Percentiles rank a stretch among this genome's conserved stretches.
These are phyloP conservation scores for Scaeva pyrastri DNA, from an alignment of 2,888 invertebrate species.

Conservation along the genomic window DNA sequence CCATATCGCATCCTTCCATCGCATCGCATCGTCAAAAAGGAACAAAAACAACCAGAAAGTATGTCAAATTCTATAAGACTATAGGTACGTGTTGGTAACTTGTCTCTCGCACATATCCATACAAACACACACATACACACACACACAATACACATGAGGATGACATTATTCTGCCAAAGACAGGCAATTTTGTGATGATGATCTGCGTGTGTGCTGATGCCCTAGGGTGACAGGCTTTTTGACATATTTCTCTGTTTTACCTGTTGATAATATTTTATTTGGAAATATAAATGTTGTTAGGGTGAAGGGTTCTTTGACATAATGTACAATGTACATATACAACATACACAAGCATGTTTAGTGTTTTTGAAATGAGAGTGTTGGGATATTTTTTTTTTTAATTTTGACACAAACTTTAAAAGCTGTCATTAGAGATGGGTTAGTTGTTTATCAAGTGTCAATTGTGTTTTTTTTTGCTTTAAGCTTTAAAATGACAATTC, in stretches of 20 bases:
- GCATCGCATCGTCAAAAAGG: neutral
- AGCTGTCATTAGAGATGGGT: too few relatives aligned
- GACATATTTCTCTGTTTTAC: slow-evolving; percentile 17
- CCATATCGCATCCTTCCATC: slow-evolving; percentile 19
- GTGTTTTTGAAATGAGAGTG: too few relatives aligned
- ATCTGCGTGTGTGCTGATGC: slow-evolving; percentile 23
- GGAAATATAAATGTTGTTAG: neutral
- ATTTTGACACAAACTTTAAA: too few relatives aligned
- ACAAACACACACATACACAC: neutral
- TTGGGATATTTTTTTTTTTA: too few relatives aligned
- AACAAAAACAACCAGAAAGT: slow-evolving; percentile 48
- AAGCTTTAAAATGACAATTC: too few relatives aligned
- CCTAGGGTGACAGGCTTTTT: slow-evolving; percentile 47
- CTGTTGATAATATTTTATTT: slow-evolving; percentile 25
- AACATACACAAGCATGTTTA: too few relatives aligned
- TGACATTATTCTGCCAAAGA: slow-evolving; percentile 52
- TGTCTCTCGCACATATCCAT: slow-evolving; percentile 2
- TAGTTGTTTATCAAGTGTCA: too few relatives aligned
- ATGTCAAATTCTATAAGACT: slow-evolving; percentile 53
- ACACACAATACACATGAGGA: neutral
- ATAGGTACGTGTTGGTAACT: slow-evolving; percentile 35
- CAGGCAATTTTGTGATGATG: slow-evolving; percentile 63
- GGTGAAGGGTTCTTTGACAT: slow-evolving; percentile 3
- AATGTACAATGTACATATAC: neutral
- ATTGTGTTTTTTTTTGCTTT: too few relatives aligned